Conservation (phyloP, 2,113 vertebrate genomes). For the Catharus minimus region DNA sequence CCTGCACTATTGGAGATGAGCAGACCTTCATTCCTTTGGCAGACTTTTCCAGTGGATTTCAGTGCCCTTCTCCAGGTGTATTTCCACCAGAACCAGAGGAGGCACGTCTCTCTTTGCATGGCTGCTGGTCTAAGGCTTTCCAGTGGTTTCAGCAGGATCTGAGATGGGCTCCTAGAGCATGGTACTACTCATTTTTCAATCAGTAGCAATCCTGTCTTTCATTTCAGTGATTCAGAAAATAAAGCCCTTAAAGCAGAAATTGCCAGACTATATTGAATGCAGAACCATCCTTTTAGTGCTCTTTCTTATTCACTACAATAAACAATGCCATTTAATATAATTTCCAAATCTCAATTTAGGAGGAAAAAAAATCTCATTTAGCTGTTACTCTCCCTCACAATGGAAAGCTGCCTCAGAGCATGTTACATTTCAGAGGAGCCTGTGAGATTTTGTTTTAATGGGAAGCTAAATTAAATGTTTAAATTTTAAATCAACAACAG, state of each 20-base stretch:
- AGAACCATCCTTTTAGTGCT: slow-evolving; percentile 12
- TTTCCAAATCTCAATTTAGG: slow-evolving; percentile 49
- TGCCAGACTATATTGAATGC: slow-evolving; percentile 24
- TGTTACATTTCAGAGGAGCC: slow-evolving; percentile 32
- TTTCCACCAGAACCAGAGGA: not conserved
- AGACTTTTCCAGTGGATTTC: not conserved
- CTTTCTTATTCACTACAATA: slow-evolving; percentile 27
- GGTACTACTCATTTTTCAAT: slow-evolving; percentile 22
- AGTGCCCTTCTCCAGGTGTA: not conserved
- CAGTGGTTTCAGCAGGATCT: not conserved
- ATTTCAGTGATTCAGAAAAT: slow-evolving; percentile 11
- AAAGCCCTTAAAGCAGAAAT: not conserved
- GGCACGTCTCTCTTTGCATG: accelerated
- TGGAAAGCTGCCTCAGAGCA: slow-evolving; percentile 52
- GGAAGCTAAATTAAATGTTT: slow-evolving; percentile 58
- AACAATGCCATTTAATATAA: slow-evolving; percentile 51
- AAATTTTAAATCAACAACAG: slow-evolving; percentile 66
- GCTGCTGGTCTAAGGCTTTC: not conserved
- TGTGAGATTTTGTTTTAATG: slow-evolving; percentile 45
- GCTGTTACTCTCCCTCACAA: slow-evolving; percentile 29
- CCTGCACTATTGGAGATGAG: not conserved
- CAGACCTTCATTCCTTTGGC: not conserved
- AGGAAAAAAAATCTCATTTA: not conserved
- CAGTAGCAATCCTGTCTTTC: slow-evolving; percentile 11
- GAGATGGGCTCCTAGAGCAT: not conserved